A percentile compares a stretch with the other conserved stretches of the same genome.
phyloP scores from a whole-genome alignment of 37 sponge, comb jelly and placozoan species.

The Tethya wilhelma region DNA sequence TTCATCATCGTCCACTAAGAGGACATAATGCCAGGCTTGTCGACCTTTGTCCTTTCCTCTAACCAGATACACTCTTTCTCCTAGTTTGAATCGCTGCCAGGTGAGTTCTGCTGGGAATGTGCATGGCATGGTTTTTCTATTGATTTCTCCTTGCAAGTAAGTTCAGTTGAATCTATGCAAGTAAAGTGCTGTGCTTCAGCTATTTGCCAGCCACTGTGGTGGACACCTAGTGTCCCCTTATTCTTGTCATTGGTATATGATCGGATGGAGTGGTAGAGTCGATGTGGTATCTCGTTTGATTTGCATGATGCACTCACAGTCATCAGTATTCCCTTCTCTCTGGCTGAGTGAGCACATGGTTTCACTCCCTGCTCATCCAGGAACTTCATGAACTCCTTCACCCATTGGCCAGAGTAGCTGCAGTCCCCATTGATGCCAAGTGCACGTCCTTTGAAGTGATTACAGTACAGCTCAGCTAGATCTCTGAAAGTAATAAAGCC shows the following conservation, averaged over 20 bases:
- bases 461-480: conserved; percentile 52
- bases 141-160: conserved; percentile 14
- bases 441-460: conserved; percentile 35
- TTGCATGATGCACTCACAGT: conserved; percentile 65
- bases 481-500: conserved; percentile 45
- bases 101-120: conserved; percentile 2
- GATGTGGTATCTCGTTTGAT: neutral
- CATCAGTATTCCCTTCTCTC: conserved; percentile 51
- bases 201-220: neutral
- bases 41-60: conserved; percentile 47
- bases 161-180: conserved; percentile 15
- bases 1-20: conserved; percentile 54
- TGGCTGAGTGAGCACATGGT: conserved; percentile 72
- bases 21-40: conserved; percentile 77
- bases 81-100: neutral
- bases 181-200: conserved; percentile 16
- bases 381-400: conserved; percentile 16
- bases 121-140: conserved; percentile 22
- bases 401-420: conserved; percentile 65
- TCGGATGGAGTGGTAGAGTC: neutral
- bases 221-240: neutral
- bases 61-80: conserved; percentile 11
- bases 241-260: conserved; percentile 1
- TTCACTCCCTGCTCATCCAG: conserved; percentile 58
- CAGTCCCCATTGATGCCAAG: conserved; percentile 65